Evolutionary conservation across 2,888 invertebrate genomes (phyloP).

Genomic region (Scelioninae gen. 1): DNA sequence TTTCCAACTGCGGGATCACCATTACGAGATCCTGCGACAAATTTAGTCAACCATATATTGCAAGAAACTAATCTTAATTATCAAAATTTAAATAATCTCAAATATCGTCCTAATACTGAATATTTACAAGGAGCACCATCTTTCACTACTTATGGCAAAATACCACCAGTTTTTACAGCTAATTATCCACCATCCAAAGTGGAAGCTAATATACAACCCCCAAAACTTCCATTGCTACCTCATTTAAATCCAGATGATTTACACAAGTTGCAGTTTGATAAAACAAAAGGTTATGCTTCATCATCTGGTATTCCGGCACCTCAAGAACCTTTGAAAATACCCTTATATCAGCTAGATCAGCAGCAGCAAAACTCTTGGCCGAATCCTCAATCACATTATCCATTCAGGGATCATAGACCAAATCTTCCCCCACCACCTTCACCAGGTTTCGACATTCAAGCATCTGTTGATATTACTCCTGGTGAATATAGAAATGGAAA

Average conservation of each 20-base stretch:
- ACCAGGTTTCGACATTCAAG: slow-evolving; percentile 57
- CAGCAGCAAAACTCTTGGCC: slow-evolving; percentile 37
- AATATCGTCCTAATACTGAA: slow-evolving; percentile 38
- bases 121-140: slow-evolving; percentile 48
- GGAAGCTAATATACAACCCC: slow-evolving; percentile 54
- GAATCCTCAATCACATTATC: slow-evolving; percentile 27
- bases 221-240: slow-evolving; percentile 58
- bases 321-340: slow-evolving; percentile 64
- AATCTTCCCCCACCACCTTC: slow-evolving; percentile 12
- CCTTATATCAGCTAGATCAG: slow-evolving; percentile 56
- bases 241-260: slow-evolving; percentile 64
- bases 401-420: slow-evolving; percentile 50
- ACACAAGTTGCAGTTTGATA: slow-evolving; percentile 46
- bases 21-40: slow-evolving; percentile 46
- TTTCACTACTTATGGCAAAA: slow-evolving; percentile 54
- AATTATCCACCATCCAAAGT: slow-evolving; percentile 31
- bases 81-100: slow-evolving; percentile 42
- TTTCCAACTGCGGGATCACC: slow-evolving; percentile 20
- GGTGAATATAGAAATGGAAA: slow-evolving; percentile 56
- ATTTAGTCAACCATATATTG: slow-evolving; percentile 61
- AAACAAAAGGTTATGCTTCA: slow-evolving; percentile 29
- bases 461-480: slow-evolving; percentile 64
- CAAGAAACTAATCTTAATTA: slow-evolving; percentile 60
- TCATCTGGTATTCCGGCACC: slow-evolving; percentile 36
- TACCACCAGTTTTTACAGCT: slow-evolving; percentile 16